phyloP scores from a whole-genome alignment of 1,140 invertebrate genomes.

The Nasonia giraulti region DNA sequence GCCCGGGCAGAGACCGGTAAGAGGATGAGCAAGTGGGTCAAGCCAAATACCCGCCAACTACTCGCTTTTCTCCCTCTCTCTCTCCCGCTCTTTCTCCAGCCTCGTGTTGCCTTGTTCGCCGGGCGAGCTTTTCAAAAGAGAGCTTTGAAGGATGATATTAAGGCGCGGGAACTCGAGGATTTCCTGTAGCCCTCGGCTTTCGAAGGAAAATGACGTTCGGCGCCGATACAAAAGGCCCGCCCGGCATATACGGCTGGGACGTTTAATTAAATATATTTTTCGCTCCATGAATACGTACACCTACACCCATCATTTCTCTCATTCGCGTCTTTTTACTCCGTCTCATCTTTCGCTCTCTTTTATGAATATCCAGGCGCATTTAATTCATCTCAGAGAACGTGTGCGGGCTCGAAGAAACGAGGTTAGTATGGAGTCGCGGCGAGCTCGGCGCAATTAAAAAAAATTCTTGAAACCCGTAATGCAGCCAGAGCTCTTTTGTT shows the following conservation, averaged over 20 bases:
- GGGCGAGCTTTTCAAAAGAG: constrained; percentile 39
- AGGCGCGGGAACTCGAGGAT: constrained; percentile 53
- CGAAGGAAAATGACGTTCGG: neutral
- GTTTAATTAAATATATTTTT: constrained; percentile 11
- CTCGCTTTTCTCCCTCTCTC: neutral
- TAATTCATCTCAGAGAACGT: neutral
- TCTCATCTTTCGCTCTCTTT: neutral
- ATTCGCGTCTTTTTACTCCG: neutral
- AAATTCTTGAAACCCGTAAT: neutral
- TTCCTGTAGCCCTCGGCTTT: neutral
- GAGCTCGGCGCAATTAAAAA: constrained; percentile 26
- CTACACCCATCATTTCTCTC: neutral
- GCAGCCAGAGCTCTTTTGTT: constrained; percentile 20
- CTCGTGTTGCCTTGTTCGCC: constrained; percentile 22
- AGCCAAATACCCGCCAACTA: constrained; percentile 17
- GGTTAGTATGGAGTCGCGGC: neutral
- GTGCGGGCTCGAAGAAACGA: neutral
- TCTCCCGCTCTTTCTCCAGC: neutral
- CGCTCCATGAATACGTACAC: neutral
- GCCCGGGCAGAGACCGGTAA: constrained; percentile 1
- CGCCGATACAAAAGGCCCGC: neutral
- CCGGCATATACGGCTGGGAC: neutral
- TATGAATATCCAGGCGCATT: neutral
- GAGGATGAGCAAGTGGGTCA: constrained; percentile 56
- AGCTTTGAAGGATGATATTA: constrained; percentile 52